phyloP scores from a whole-genome alignment of 2,888 invertebrate species.

The Smittia aterrima region DNA sequence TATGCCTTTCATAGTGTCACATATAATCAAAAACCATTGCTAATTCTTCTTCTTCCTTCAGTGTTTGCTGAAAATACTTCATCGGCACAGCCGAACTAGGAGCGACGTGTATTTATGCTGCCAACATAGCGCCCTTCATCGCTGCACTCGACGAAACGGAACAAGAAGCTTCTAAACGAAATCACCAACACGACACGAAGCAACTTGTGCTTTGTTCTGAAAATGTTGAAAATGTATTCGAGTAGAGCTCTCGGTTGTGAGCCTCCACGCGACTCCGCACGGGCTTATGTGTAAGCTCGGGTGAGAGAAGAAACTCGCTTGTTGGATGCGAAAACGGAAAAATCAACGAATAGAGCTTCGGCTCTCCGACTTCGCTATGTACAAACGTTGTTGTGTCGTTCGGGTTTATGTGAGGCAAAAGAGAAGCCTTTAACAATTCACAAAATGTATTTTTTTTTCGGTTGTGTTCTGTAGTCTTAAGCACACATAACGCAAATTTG shows the following conservation, averaged over 20 bases:
- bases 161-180: not conserved
- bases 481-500: constrained; percentile 41
- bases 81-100: not conserved
- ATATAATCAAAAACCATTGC: not conserved
- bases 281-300: not conserved
- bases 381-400: constrained; percentile 22
- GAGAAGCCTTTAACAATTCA: constrained; percentile 41
- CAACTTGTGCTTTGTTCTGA: constrained; percentile 20
- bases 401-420: constrained; percentile 16
- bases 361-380: not conserved
- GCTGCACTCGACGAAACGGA: not conserved
- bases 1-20: not conserved
- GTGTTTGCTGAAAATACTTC: not conserved
- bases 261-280: constrained; percentile 34
- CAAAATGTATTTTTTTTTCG: constrained; percentile 34
- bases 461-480: constrained; percentile 34
- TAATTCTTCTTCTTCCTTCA: not conserved
- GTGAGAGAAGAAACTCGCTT: constrained; percentile 19
- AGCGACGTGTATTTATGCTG: not conserved
- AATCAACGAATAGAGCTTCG: constrained; percentile 25
- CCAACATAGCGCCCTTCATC: not conserved
- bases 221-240: not conserved
- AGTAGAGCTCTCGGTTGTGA: constrained; percentile 20
- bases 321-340: constrained; percentile 27
- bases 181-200: not conserved